Evolutionary conservation across 30 jellyfish, hydroid and myxozoan species (phyloP).

Genomic region (Nemopilema nomurai): DNA sequence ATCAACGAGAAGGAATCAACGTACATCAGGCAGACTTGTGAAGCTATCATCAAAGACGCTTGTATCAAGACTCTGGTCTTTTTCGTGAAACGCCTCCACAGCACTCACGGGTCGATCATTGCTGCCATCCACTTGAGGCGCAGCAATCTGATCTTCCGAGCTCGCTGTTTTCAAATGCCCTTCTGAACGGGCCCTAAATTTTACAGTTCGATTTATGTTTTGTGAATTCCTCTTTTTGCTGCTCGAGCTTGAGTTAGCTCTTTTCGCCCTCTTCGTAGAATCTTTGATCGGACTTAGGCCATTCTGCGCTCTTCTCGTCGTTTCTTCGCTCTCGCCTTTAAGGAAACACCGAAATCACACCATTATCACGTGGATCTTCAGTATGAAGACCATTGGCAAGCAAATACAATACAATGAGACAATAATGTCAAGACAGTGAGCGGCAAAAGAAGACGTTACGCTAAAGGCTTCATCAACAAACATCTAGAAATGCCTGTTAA

Average conservation of each 20-base stretch:
- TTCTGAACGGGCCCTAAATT: slow-evolving; percentile 14
- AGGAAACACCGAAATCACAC: too few species aligned
- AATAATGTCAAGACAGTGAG: too few species aligned
- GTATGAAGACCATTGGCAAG: too few species aligned
- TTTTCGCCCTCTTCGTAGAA: neutral
- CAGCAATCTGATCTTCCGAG: neutral
- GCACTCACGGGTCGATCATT: slow-evolving; percentile 17
- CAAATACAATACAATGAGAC: too few species aligned
- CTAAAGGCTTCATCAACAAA: too few species aligned
- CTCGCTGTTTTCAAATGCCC: slow-evolving; percentile 8
- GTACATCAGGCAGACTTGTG: neutral
- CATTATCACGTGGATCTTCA: too few species aligned
- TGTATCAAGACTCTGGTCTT: neutral
- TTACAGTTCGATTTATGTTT: neutral
- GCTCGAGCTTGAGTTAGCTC: neutral
- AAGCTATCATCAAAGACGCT: neutral
- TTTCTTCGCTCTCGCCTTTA: neutral
- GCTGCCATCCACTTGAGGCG: neutral
- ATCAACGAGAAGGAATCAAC: neutral
- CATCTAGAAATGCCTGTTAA: too few species aligned
- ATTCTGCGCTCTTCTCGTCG: neutral
- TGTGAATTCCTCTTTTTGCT: neutral
- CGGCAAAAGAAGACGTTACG: too few species aligned
- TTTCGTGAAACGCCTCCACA: neutral
- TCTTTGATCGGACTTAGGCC: neutral